Conservation (phyloP, 2,113 vertebrate genomes). For the Chloroceryle aenea region DNA sequence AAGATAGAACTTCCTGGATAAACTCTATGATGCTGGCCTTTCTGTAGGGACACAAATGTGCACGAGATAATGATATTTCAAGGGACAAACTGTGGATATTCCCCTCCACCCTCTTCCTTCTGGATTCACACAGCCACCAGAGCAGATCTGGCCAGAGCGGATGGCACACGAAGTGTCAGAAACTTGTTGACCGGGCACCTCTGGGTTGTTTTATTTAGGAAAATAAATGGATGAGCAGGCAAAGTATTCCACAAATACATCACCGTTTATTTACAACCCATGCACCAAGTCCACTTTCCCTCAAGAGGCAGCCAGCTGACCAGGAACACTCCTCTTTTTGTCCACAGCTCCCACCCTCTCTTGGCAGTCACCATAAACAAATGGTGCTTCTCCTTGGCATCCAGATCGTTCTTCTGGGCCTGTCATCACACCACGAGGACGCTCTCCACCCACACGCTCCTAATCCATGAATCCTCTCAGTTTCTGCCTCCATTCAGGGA, state of each 20-base stretch:
- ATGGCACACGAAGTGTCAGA: not conserved
- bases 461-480: not conserved
- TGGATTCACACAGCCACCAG: not conserved
- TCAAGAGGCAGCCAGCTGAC: not conserved
- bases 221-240: not conserved
- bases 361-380: fast-evolving
- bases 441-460: not conserved
- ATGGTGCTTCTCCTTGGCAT: fast-evolving
- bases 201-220: not conserved
- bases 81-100: not conserved
- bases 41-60: not conserved
- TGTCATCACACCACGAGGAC: not conserved
- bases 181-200: not conserved
- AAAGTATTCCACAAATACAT: fast-evolving
- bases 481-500: not conserved
- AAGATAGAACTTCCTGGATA: not conserved
- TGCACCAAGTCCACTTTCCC: not conserved
- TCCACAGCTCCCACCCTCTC: not conserved
- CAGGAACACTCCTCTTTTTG: not conserved
- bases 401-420: not conserved
- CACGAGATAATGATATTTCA: fast-evolving
- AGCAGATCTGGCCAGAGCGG: not conserved
- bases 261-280: not conserved
- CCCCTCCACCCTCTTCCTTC: not conserved
- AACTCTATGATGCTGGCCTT: not conserved